Conservation (phyloP, 2,888 invertebrate species). For the Cephus rjabovi region DNA sequence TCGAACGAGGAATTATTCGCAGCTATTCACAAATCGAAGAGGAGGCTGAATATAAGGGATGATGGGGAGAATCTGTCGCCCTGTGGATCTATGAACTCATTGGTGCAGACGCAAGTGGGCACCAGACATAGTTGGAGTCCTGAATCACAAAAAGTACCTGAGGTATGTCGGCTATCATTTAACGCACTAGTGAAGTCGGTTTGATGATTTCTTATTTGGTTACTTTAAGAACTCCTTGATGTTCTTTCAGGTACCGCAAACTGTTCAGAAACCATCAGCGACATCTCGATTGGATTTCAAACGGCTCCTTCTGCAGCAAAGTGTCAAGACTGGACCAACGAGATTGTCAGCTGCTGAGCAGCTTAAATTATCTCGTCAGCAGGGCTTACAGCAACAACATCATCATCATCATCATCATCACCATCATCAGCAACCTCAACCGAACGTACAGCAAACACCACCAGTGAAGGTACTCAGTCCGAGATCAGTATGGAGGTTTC, state of each 20-base stretch:
- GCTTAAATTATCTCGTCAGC: constrained; percentile 76
- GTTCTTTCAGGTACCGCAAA: constrained; percentile 46
- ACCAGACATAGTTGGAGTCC: constrained; percentile 77
- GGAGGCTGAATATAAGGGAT: constrained; percentile 77
- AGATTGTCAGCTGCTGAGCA: constrained; percentile 84
- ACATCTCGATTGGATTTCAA: constrained; percentile 89
- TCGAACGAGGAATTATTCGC: constrained; percentile 83
- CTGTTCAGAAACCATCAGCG: constrained; percentile 71
- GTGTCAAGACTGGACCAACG: constrained; percentile 74
- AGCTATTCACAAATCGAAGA: constrained; percentile 82
- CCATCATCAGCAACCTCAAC: constrained; percentile 68
- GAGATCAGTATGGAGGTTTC: constrained; percentile 79
- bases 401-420: constrained; percentile 14
- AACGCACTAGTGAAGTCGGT: constrained; percentile 56
- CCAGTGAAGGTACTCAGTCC: constrained; percentile 75
- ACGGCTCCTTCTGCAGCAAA: constrained; percentile 81
- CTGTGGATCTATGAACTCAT: constrained; percentile 65
- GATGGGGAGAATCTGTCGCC: constrained; percentile 65
- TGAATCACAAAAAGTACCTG: constrained; percentile 55
- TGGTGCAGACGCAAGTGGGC: constrained; percentile 65
- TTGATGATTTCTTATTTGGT: no score
- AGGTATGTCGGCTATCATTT: constrained; percentile 56
- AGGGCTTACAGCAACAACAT: constrained; percentile 57
- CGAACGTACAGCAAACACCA: constrained; percentile 39
- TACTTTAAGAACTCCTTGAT: no score